phyloP scores from a whole-genome alignment of 2,113 vertebrate species.

The Mastomys natalensis region DNA sequence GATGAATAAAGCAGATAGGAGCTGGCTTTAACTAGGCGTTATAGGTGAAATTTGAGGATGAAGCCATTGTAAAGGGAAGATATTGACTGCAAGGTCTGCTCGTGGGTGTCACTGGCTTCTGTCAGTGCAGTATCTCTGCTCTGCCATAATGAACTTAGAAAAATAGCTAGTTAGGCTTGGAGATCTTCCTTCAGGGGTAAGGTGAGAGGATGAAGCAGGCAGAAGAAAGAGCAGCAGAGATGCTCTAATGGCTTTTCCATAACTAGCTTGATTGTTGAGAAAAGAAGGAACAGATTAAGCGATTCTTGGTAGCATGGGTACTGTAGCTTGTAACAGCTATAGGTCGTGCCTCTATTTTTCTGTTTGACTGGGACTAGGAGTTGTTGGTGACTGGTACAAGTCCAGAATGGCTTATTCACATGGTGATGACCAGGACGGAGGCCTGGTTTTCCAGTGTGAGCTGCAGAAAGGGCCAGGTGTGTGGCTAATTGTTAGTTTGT shows the following conservation, averaged over 20 bases:
- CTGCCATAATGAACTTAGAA: constrained; percentile 29
- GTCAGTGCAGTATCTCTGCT: not conserved
- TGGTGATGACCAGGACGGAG: not conserved
- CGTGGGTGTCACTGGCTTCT: not conserved
- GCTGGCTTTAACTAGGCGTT: not conserved
- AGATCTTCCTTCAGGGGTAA: not conserved
- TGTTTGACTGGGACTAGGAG: constrained; percentile 63
- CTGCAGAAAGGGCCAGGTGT: not conserved
- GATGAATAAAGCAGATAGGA: not conserved
- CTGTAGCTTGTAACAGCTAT: constrained; percentile 57
- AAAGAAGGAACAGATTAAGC: constrained; percentile 68
- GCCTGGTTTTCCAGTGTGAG: not conserved
- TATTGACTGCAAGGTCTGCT: not conserved
- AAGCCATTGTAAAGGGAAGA: not conserved
- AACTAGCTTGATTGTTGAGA: constrained; percentile 58
- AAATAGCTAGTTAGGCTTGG: not conserved
- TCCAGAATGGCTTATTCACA: constrained; percentile 34
- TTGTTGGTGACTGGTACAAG: constrained; percentile 53
- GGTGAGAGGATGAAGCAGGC: not conserved
- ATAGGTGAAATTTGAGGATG: not conserved
- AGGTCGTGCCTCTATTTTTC: constrained; percentile 72
- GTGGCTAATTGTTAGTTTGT: not conserved
- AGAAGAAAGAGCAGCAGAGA: not conserved
- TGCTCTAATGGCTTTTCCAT: constrained; percentile 62
- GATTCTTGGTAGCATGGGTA: not conserved